Base-by-base conservation (phyloP, 2,888 invertebrate genomes). In the Synergus itoensis region DNA sequence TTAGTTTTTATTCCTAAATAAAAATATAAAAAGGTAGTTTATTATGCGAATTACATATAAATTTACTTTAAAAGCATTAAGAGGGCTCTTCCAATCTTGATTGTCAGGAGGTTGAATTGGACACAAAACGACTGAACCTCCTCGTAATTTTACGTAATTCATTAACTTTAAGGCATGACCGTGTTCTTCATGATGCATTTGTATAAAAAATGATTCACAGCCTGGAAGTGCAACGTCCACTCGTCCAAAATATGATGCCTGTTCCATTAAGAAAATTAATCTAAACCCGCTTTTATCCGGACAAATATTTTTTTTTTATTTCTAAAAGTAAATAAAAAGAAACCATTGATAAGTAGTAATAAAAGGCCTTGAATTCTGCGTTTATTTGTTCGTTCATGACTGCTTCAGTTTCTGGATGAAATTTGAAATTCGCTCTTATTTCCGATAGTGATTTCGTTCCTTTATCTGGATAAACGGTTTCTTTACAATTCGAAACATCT, bases 301-400 rank as follows among this genome's bases (percentile, higher is more conserved):
- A 21, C 11, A 3, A 12, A 7, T 18, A 48, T 28, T 45, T 45
- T 12, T 67, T 67, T 21, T 18, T 11, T 9, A 18, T 65, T 41
- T 18, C 1, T 64, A 14, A 69, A 77, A 62, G 53, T 60, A 60
- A 4, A 45, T 79, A 65, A 57, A 40, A 76, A 60, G 36, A 87
- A 90, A 94, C 94, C 94, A 95, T 94, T 12, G 94, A 93, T 82
- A 95, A 90, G 89, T 95, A 95, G 75, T 93, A 92, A 88, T 94
- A 94, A 84, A 93, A 93, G 21, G 95, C 95, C 82, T 93, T 93
- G 16, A 95, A 91, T 89, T 95, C 95, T 78, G 92, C 90, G 84
- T 93, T 93, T 84, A 94, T 93, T 89, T 95, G 94, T 65, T 92
- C 90, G 88, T 95, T 95, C 57, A 95, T 85, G 21, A 91, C 91